A percentile compares a stretch with the other conserved stretches of the same genome.
phyloP scores from a whole-genome alignment of 2,797 vertebrate species.

The Pampus argenteus region DNA sequence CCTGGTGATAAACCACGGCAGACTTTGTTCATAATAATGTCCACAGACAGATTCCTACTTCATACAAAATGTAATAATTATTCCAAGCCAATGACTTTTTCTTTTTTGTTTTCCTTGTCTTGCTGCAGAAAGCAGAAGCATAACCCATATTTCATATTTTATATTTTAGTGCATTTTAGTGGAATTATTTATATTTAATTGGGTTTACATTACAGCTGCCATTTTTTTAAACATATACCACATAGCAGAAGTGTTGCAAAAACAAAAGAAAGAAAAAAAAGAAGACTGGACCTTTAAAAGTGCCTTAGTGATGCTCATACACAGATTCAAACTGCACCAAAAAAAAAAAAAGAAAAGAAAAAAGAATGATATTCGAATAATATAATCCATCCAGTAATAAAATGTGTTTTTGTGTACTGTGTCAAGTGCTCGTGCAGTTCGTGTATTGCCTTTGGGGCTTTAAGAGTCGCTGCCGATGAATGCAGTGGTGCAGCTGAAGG shows the following conservation, averaged over 20 bases:
- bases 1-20: slow-evolving; percentile 85
- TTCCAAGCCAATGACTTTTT: background rate
- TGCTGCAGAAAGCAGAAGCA: background rate
- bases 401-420: background rate
- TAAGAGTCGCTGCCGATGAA: slow-evolving; percentile 12
- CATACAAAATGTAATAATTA: slow-evolving; percentile 12
- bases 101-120: slow-evolving; percentile 9
- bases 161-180: background rate
- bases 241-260: background rate
- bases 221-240: background rate
- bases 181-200: background rate
- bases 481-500: slow-evolving; percentile 13
- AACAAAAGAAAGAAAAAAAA: too few species aligned
- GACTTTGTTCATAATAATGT: slow-evolving; percentile 52
- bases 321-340: background rate
- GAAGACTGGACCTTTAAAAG: too few species aligned
- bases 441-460: slow-evolving; percentile 34
- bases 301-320: background rate
- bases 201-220: background rate
- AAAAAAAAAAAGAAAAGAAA: too few species aligned
- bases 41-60: slow-evolving; percentile 29
- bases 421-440: slow-evolving; percentile 11
- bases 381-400: slow-evolving; percentile 7
- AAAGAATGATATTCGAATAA: slow-evolving; percentile 2
- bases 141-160: background rate